A percentile compares a stretch with the other conserved stretches of the same genome.
phyloP scores from a whole-genome alignment of 92 coral and sea anemone species.

The Umimayanthus chanpuru region DNA sequence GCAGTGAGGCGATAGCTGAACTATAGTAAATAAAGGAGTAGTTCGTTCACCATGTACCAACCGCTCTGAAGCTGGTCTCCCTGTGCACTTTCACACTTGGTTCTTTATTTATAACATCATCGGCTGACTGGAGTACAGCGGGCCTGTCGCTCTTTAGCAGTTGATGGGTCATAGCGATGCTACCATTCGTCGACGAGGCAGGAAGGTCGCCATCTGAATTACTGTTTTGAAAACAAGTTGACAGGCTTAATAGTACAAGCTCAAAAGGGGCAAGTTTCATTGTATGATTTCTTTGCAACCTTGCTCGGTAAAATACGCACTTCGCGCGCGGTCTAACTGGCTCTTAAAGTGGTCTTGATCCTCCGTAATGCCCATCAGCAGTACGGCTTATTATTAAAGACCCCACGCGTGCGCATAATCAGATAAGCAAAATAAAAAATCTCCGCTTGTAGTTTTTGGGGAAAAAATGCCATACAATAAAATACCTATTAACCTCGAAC shows the following conservation, averaged over 20 bases:
- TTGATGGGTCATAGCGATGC: not conserved
- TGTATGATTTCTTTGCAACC: no score
- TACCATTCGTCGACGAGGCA: not conserved
- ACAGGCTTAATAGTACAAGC: not conserved
- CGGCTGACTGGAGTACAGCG: not conserved
- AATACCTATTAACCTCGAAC: no score
- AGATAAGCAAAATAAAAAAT: no score
- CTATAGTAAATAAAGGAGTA: not conserved
- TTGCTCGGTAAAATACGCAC: no score
- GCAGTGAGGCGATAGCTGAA: not conserved
- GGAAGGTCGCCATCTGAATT: constrained; percentile 14
- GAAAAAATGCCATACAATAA: no score
- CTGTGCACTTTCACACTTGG: not conserved
- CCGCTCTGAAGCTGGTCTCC: constrained; percentile 8
- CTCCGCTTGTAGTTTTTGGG: no score
- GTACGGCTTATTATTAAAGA: no score
- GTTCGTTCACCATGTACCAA: not conserved
- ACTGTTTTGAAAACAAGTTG: not conserved
- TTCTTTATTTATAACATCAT: not conserved
- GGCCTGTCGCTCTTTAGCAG: constrained; percentile 3
- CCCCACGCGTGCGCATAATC: no score
- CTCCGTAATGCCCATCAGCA: no score
- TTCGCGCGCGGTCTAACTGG: no score
- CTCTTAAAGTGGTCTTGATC: no score
- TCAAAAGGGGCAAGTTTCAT: no score